Percentiles rank a stretch among this genome's conserved stretches.
phyloP scores from a whole-genome alignment of 2,113 vertebrate species.

The Bambusicola thoracicus region DNA sequence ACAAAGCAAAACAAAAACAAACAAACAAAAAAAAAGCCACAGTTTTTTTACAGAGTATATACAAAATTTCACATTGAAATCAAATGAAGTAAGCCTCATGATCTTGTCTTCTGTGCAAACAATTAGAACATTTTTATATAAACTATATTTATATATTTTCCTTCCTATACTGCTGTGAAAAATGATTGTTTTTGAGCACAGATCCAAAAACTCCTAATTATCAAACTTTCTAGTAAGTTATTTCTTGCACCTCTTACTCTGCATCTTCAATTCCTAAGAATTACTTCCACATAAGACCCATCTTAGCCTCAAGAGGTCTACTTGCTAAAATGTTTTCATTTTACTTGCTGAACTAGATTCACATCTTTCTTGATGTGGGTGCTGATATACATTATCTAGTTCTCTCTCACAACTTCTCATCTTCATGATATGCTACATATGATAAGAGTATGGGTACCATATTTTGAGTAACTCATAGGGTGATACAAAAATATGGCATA shows the following conservation, averaged over 20 bases:
- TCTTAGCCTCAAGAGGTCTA: neutral
- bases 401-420: neutral
- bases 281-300: neutral
- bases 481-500: neutral
- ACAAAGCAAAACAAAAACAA: too few species aligned
- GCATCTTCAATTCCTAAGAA: neutral
- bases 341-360: neutral
- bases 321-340: neutral
- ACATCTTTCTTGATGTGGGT: neutral
- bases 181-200: neutral
- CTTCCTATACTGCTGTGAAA: neutral
- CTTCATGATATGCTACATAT: neutral
- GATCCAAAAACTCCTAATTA: neutral
- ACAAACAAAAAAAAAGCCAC: neutral
- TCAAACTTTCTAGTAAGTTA: neutral
- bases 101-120: neutral
- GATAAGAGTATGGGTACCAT: neutral
- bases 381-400: neutral
- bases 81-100: neutral
- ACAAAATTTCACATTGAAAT: neutral
- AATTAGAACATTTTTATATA: neutral
- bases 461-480: neutral
- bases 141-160: neutral
- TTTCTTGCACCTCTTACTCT: neutral
- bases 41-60: neutral